Conservation (phyloP, 2,797 vertebrate genomes). For the Coregonus sp. region DNA sequence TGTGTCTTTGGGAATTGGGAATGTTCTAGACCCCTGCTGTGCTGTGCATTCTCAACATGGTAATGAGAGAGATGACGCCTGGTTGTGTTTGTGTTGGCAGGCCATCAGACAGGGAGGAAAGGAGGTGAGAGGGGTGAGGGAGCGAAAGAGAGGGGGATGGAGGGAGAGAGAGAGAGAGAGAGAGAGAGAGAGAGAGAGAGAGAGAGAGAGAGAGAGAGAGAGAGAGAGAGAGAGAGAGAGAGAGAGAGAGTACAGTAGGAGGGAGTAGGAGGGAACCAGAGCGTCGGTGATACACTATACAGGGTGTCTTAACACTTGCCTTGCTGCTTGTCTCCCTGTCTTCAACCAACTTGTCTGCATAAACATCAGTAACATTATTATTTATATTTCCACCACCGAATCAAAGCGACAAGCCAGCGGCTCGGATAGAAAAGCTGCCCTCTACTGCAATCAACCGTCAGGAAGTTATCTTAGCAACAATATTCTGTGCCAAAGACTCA, state of each 20-base stretch:
- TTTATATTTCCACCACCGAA: background rate
- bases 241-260: background rate
- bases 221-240: too few relatives aligned
- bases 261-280: background rate
- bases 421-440: too few relatives aligned
- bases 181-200: background rate
- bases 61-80: constrained; percentile 21
- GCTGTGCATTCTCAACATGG: background rate
- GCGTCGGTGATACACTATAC: background rate
- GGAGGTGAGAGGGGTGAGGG: background rate
- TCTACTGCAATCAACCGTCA: background rate
- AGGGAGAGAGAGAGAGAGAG: too few relatives aligned
- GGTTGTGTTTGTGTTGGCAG: constrained; percentile 27
- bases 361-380: background rate
- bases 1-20: constrained; percentile 44
- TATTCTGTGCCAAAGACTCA: background rate
- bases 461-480: constrained; percentile 9
- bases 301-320: too few relatives aligned
- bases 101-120: constrained; percentile 14
- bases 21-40: constrained; percentile 2
- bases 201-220: background rate
- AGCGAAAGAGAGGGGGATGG: background rate
- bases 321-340: too few relatives aligned
- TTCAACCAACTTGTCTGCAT: background rate
- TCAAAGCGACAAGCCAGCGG: background rate